A percentile compares a stretch with the other conserved stretches of the same genome.
Conservation (phyloP, 2,888 invertebrate species). For the Acleris literana region DNA sequence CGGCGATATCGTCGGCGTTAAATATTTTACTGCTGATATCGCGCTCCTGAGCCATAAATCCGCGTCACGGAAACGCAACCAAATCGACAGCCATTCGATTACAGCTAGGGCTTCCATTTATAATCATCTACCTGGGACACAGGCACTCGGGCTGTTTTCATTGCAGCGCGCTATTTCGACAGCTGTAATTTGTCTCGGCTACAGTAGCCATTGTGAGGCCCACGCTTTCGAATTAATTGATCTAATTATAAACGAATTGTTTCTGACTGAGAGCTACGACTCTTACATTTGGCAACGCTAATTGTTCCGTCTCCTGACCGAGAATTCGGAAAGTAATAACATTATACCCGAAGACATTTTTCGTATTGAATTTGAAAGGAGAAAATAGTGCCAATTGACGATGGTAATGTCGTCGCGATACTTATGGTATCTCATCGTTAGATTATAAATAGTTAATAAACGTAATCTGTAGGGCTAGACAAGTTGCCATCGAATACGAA, state of each 20-base stretch:
- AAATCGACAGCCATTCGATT: constrained; percentile 63
- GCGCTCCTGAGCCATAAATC: constrained; percentile 58
- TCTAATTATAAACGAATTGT: constrained; percentile 14
- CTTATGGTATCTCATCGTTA: neutral
- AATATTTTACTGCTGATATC: constrained; percentile 63
- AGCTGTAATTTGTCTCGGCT: constrained; percentile 13
- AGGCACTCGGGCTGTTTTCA: constrained; percentile 24
- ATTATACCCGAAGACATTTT: neutral
- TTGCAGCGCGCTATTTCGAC: constrained; percentile 17
- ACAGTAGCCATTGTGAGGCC: constrained; percentile 1
- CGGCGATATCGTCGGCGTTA: constrained; percentile 53
- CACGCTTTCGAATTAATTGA: constrained; percentile 1
- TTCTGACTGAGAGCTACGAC: neutral
- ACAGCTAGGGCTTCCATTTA: constrained; percentile 50
- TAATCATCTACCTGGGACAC: constrained; percentile 35
- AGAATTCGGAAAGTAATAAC: neutral
- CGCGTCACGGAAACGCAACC: constrained; percentile 58
- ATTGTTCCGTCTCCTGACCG: neutral
- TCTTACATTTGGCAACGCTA: too few species aligned
- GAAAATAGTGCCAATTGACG: too few species aligned
- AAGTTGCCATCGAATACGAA: too few species aligned
- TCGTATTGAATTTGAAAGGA: neutral
- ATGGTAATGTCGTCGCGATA: too few species aligned
- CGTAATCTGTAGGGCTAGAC: too few species aligned
- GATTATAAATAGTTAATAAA: neutral